These are phyloP conservation scores for Dusona sp. DNA, from an alignment of 2,888 invertebrate species.

Conservation along the genomic window DNA sequence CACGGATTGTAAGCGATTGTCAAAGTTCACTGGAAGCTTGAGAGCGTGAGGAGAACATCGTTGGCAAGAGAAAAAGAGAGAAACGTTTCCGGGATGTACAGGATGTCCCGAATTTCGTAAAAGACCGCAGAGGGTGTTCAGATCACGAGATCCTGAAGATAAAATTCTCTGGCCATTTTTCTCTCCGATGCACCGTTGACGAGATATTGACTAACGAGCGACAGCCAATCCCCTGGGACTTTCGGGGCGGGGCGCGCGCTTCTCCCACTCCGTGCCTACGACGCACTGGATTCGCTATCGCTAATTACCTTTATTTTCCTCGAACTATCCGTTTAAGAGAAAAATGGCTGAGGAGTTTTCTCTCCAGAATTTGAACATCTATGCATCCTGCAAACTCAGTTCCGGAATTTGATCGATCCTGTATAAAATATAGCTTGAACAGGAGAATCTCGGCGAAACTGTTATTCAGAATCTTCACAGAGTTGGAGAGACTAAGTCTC, in stretches of 20 bases:
- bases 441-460: conserved; percentile 53
- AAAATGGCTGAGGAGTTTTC: not conserved
- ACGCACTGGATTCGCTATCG: not conserved
- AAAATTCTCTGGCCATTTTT: not conserved
- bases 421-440: conserved; percentile 14
- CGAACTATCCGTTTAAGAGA: not conserved
- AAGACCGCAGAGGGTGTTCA: not conserved
- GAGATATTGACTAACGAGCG: not conserved
- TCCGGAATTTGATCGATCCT: conserved; percentile 10
- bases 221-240: not conserved
- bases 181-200: not conserved
- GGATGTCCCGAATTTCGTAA: not conserved
- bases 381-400: not conserved
- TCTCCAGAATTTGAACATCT: not conserved
- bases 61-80: not conserved
- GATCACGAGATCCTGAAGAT: not conserved
- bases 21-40: conserved; percentile 74
- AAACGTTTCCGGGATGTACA: conserved; percentile 24
- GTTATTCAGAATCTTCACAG: conserved; percentile 62
- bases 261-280: not conserved
- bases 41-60: conserved; percentile 21
- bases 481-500: conserved; percentile 69
- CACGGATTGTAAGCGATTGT: conserved; percentile 79
- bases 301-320: not conserved
- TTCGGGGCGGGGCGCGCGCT: not conserved